A percentile compares a stretch with the other conserved stretches of the same genome.
Conservation (phyloP, 2,113 vertebrate species). For the Pelobates fuscus region DNA sequence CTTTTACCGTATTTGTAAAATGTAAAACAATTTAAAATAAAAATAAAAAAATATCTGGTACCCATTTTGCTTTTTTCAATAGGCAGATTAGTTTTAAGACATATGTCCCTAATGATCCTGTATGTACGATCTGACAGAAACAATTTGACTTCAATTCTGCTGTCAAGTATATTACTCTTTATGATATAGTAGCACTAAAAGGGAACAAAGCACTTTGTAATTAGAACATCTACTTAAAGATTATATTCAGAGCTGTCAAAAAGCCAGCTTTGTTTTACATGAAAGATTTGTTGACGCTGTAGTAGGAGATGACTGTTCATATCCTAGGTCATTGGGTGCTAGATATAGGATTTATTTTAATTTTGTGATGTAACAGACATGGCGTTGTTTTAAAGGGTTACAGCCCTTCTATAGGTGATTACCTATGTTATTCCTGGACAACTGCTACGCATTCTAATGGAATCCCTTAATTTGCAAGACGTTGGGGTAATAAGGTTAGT, state of each 20-base stretch:
- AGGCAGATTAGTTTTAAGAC: neutral
- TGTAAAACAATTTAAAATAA: too few relatives aligned
- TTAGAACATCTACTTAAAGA: neutral
- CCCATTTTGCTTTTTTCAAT: neutral
- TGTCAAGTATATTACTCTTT: neutral
- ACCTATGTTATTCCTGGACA: too few relatives aligned
- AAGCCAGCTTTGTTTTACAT: neutral
- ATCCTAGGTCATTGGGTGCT: too few relatives aligned
- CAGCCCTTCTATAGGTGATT: too few relatives aligned
- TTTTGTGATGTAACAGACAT: too few relatives aligned
- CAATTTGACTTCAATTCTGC: slow-evolving; percentile 1
- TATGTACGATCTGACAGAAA: neutral
- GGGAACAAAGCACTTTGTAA: neutral
- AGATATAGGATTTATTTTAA: too few relatives aligned
- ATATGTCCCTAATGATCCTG: neutral
- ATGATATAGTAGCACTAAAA: neutral
- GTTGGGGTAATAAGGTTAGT: too few relatives aligned
- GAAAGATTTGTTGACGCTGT: neutral
- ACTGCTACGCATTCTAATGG: too few relatives aligned
- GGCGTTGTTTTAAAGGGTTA: too few relatives aligned
- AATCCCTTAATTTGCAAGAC: too few relatives aligned
- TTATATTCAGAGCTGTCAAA: neutral
- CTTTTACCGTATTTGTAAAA: too few relatives aligned
- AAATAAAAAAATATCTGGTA: too few relatives aligned
- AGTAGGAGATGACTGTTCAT: neutral